Conservation (phyloP, 2,113 vertebrate species). For the Nymphicus hollandicus region DNA sequence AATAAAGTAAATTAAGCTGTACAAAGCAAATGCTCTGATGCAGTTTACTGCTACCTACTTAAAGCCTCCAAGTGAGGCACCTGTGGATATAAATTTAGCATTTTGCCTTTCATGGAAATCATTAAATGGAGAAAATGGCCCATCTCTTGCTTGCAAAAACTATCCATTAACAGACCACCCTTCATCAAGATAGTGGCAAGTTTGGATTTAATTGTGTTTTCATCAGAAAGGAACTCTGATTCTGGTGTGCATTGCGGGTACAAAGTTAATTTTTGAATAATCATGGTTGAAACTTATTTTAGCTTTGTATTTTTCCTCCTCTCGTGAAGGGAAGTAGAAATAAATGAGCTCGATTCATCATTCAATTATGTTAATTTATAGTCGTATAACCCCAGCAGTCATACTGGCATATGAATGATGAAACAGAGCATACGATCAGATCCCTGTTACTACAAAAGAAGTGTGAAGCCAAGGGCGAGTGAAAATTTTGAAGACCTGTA, state of each 20-base stretch:
- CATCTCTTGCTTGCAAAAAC: background rate
- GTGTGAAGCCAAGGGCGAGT: background rate
- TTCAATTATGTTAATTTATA: slow-evolving; percentile 51
- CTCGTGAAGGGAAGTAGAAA: background rate
- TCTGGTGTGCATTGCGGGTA: background rate
- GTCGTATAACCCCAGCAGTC: slow-evolving; percentile 27
- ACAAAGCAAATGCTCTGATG: background rate
- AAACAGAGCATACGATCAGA: slow-evolving; percentile 29
- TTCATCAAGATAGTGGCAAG: background rate
- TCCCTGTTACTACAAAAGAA: background rate
- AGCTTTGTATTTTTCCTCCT: slow-evolving; percentile 10
- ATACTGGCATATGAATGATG: slow-evolving; percentile 30
- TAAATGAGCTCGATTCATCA: slow-evolving; percentile 27
- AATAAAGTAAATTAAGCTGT: background rate
- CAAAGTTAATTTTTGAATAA: background rate
- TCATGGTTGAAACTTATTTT: background rate
- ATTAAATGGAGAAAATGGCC: background rate
- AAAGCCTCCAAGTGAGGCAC: background rate
- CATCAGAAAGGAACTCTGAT: background rate
- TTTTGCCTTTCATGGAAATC: background rate
- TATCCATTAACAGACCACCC: background rate
- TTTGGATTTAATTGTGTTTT: slow-evolving; percentile 20
- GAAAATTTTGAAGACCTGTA: slow-evolving; percentile 4
- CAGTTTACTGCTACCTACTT: background rate
- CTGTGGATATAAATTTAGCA: background rate